A percentile compares a stretch with the other conserved stretches of the same genome.
Evolutionary conservation across 2,113 vertebrate genomes (phyloP).

Genomic region (Ellobius talpinus): DNA sequence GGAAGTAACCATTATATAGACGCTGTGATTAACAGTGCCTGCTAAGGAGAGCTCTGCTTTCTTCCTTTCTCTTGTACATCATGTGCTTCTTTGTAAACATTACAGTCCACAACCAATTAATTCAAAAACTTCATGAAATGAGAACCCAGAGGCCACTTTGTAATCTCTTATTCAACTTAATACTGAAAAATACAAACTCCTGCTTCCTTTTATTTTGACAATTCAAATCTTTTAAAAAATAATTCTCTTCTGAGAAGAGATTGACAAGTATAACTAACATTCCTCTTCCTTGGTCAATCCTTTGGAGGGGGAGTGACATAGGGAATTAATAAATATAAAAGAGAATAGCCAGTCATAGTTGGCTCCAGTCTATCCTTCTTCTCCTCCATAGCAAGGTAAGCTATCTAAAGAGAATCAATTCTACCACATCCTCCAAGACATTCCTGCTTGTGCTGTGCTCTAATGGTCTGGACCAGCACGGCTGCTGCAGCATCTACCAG

Average conservation of each 20-base stretch:
- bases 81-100: no score
- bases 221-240: neutral
- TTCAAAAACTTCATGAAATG: neutral
- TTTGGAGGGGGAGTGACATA: neutral
- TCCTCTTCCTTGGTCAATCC: neutral
- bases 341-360: neutral
- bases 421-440: neutral
- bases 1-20: neutral
- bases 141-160: neutral
- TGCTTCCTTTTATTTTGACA: neutral
- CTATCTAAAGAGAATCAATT: neutral
- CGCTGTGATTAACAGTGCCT: neutral
- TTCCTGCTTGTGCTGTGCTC: accelerated
- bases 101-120: neutral
- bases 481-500: neutral
- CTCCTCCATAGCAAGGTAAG: neutral
- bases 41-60: neutral
- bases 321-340: neutral
- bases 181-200: neutral
- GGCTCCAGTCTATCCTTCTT: neutral
- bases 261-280: neutral
- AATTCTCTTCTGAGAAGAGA: neutral
- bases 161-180: neutral
- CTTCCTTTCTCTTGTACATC: neutral
- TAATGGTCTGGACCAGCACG: neutral